Base-by-base conservation (phyloP, 1,140 invertebrate genomes). In the Wasmannia auropunctata region DNA sequence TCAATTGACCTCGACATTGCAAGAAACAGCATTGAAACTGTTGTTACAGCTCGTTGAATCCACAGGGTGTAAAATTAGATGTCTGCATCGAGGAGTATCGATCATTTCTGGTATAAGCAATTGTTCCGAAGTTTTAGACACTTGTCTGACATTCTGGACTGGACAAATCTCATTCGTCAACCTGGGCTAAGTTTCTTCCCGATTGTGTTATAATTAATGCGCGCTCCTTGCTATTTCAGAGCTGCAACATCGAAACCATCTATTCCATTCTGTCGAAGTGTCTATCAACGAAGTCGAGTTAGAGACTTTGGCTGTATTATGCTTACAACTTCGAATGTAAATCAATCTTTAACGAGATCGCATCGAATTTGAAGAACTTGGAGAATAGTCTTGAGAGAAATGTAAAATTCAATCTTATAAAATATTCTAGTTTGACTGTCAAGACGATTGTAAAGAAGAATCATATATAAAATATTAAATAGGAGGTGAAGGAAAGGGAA, bases 181-280 rank as follows among this genome's bases (percentile, higher is more conserved):
- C 22, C 51, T 31, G 51, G 40, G 14, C 10, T 46, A 56, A 81
- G 49, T 56, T 74, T 58, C 25, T 34, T 43, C 25, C 14, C 37
- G 51, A 58, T 58, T 74, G 79, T 16, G 37, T 58, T n/a, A 72
- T 83, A 72, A 83, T 83, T 83, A 83, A 72, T 74, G 67, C 51
- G n/a, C 34, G n/a, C 51, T 31, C 19, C 49, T 83, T 72, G 49
- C 37, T 58, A 83, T 72, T 74, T 83, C 34, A 37, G 51, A 72
- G 25, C 37, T 40, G 72, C 67, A 72, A n/a, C 19, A 43, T 58
- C n/a, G 25, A 72, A 83, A 81, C 37, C 51, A 83, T 83, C 51
- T 72, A 72, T 56, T 43, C 51, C 74, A 46, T 34, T 74, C 75
- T 65, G 43, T 54, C 51, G 51, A 83, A 83, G 43, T 72, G 37